These are phyloP conservation scores for Teleogryllus occipitalis DNA, from an alignment of 1,140 invertebrate species.

Conservation along the genomic window DNA sequence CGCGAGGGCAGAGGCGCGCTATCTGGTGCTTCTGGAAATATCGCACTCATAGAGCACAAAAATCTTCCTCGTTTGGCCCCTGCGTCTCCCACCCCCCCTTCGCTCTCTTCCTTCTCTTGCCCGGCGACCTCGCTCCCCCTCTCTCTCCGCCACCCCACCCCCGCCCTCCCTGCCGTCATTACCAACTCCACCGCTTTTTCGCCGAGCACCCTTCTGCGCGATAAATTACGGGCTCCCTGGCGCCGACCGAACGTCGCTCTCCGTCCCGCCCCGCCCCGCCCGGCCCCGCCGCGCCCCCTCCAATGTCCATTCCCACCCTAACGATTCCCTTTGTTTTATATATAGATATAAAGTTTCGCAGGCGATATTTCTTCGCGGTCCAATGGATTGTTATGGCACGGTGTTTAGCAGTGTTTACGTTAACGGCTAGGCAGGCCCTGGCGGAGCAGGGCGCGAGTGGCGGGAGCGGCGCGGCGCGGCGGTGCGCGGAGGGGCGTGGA, in stretches of 20 bases:
- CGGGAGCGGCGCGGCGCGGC: too few relatives aligned
- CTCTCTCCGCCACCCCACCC: neutral
- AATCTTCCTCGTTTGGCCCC: neutral
- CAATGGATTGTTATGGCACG: neutral
- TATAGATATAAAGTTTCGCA: neutral
- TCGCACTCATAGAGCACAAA: neutral
- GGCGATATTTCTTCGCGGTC: neutral
- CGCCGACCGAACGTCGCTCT: neutral
- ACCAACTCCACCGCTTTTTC: neutral
- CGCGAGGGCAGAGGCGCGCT: neutral
- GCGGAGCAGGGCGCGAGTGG: too few relatives aligned
- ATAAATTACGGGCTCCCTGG: neutral
- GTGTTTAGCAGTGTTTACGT: neutral
- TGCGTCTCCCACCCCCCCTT: neutral
- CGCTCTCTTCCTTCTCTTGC: neutral
- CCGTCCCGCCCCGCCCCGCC: too few relatives aligned
- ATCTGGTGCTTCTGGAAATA: neutral
- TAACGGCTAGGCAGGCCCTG: neutral
- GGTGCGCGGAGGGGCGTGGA: too few relatives aligned
- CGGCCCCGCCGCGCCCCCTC: too few relatives aligned
- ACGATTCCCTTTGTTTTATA: conserved; percentile 5
- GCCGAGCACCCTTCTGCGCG: neutral
- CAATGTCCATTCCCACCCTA: neutral
- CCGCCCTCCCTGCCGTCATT: neutral
- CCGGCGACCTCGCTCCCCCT: neutral